Evolutionary conservation across 1,140 invertebrate species (phyloP), one percentile per base, ranked within the genome.

Genomic region (Lutraria rhynchaena): DNA sequence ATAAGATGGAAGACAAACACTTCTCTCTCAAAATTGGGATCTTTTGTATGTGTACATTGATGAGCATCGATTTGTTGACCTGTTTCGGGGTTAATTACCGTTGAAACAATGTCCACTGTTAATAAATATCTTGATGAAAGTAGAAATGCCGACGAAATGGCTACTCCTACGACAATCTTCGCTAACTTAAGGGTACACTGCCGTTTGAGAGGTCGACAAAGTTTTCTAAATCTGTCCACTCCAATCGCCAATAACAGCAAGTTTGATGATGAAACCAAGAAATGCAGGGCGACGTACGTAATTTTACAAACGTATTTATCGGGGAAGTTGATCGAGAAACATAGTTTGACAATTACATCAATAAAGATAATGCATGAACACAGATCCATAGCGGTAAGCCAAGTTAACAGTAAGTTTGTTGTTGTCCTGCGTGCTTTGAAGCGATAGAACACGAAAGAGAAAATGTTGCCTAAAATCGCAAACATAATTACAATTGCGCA

Each of bases 271-370:
- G 13, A 4, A 4, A 69, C 11, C 22, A 46, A 46, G 15, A 13
- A 13, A 27, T 69, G 60, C 9, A 35, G 44, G 11, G 46, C n/a
- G 22, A 69, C n/a, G 27, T 46, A 69, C 44, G 49, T 69, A 3
- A 49, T 9, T 35, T 69, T 69, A n/a, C 65, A 69, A 1, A 19
- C 37, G 27, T 13, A 13, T 35, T n/a, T 35, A 31, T 69, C 49
- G 13, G n/a, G 22, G 24, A 69, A 69, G 4, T 35, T 49, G 24
- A 69, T 31, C 22, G 65, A 46, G 29, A 46, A 69, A 69, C 37
- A 69, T 15, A 69, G 31, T 69, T 46, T 44, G 29, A 69, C 49
- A 3, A 69, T 69, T 69, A 46, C 65, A 31, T 69, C 65, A n/a
- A 22, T 46, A 44, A 49, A 69, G 3, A 69, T 24, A 29, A 69